Base-by-base conservation (phyloP, 2,797 vertebrate species). In the Brachyalestes nurse region DNA sequence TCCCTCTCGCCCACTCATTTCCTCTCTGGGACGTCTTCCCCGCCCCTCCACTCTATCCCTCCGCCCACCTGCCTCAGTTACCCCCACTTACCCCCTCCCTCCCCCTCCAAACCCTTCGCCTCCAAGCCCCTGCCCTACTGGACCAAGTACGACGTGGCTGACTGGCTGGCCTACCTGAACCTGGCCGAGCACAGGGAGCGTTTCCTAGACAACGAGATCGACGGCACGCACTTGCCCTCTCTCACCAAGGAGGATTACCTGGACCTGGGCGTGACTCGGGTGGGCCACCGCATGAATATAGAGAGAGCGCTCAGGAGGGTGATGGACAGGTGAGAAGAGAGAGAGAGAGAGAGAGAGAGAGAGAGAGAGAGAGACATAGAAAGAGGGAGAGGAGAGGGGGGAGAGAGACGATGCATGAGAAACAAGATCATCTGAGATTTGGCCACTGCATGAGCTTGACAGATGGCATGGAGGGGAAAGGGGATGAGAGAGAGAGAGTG, bases 251-350 rank as follows among this genome's bases (percentile, higher is more conserved):
- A 99, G 62, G 97, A 99, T 87, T 98, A 95, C 75, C 94, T 98
- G 86, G 97, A 99, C 82, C 89, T 99, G 88, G 97, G 97, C 0
- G 97, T 99, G 76, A 99, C 97, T 1, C 95, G 97, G 16, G 97
- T 99, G 3, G 97, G 97, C 6, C 97, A 99, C 88, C 96, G 97
- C 73, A 99, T 99, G 97, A 99, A 99, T 91, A 99, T 99, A 72
- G 96, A 97, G 80, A 93, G 97, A 9, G 97, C 97, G 66, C 94
- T 98, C 85, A 95, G 95, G 87, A 95, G 92, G 51, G 93, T 98
- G 72, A 93, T 97, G 89, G 96, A 97, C 91, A 97, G 97, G 97
- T 98, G 94, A 58, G 88, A 71, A 80, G 86, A 85, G 85, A 58
- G 80, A 66, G 65, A 82, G 70, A 66, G 53, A 64, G 66, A 53